Percentiles rank a stretch among this genome's conserved stretches.
phyloP scores from a whole-genome alignment of 2,888 invertebrate species.

The Drosophila prostipennis region DNA sequence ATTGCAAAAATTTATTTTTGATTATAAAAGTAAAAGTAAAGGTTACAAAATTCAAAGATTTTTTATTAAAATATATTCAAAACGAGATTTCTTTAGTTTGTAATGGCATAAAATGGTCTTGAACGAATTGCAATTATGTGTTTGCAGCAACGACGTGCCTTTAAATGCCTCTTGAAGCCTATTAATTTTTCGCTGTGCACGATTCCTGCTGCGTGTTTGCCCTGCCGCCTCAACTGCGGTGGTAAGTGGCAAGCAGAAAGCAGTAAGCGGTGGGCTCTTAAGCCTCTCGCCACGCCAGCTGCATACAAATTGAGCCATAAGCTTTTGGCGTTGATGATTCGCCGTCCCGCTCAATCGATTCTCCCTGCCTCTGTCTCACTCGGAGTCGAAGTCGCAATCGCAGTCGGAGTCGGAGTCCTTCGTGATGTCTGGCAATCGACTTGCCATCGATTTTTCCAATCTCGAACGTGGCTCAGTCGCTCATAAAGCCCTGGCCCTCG shows the following conservation, averaged over 20 bases:
- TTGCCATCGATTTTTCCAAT: conserved; percentile 62
- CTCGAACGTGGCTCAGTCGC: conserved; percentile 22
- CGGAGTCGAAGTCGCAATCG: conserved; percentile 2
- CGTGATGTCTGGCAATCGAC: conserved; percentile 56
- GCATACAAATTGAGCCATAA: conserved; percentile 79
- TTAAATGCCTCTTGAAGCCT: conserved; percentile 2
- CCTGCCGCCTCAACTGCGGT: conserved; percentile 6
- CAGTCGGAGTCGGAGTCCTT: conserved; percentile 2
- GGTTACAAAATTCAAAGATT: no score
- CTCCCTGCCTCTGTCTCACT: background rate
- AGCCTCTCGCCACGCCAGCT: conserved; percentile 62
- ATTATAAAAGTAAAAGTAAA: no score
- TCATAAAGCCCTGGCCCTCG: conserved; percentile 23
- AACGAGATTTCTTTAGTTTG: no score
- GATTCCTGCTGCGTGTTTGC: conserved; percentile 30
- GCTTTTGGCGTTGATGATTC: conserved; percentile 58
- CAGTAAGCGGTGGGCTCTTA: conserved; percentile 43
- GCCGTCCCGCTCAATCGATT: conserved; percentile 11
- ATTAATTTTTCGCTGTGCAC: conserved; percentile 34
- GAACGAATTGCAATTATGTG: conserved; percentile 4
- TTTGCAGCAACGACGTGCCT: background rate
- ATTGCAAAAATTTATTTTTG: no score
- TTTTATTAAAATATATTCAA: no score
- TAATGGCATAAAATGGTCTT: background rate
- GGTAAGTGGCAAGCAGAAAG: conserved; percentile 15